Evolutionary conservation across 35 echinoderm and acorn worm species (phyloP), one percentile per base, ranked within the genome.

Genomic region (Lytechinus pictus): DNA sequence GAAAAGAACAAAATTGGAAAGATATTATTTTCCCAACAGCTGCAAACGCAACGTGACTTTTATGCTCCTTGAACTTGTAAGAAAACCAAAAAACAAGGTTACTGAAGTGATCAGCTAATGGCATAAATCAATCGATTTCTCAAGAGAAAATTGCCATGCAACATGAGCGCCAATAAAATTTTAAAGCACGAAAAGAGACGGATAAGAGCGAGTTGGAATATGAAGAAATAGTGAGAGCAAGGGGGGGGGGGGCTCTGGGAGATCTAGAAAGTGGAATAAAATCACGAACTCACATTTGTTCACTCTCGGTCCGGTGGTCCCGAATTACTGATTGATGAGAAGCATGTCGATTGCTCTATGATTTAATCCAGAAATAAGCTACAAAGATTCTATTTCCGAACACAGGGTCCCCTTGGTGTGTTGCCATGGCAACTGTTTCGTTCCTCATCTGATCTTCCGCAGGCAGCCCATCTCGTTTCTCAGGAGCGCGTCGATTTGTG

Each of bases 231-330:
- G 5, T 11, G 9, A 58, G 56, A 58, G 56, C 9, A 2, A 9
- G 9, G 13, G 56, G 13, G 56, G 13, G 56, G 33, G 33, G 33
- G 2, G 33, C 33, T 44, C 33, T 44, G 33, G 33, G 33, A 44
- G 33, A 44, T 44, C 33, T 44, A 79, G 66, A n/a, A 24, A 79
- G 66, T 24, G 66, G 66, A 79, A 16, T 79, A 79, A 79, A 79
- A 79, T 79, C 66, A 79, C 66, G 66, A 79, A 79, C 66, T 79
- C 66, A 79, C 66, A n/a, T 79, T 79, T 79, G 19, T n/a, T 79
- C 66, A 79, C 66, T 79, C 66, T 79, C 66, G 66, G 66, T 79
- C 66, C 66, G 66, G 66, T 79, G 66, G 66, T 79, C 66, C 66
- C 19, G n/a, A 79, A 79, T 79, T 79, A 79, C 66, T 79, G 16